Percentiles rank a stretch among this genome's conserved stretches.
Evolutionary conservation across 2,888 invertebrate species (phyloP).

Genomic region (Muscina levida): DNA sequence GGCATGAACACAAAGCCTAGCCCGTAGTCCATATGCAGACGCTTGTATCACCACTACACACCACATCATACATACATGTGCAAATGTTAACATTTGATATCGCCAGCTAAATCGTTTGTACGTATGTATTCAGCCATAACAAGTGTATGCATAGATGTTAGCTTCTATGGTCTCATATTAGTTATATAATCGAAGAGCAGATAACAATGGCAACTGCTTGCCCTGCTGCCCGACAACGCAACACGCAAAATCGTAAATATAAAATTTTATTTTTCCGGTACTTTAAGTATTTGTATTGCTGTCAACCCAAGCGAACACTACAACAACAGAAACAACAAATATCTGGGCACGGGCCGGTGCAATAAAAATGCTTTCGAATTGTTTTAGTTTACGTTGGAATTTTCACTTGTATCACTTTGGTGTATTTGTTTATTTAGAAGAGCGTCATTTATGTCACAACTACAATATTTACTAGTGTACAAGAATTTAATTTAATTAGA

Average conservation of each 20-base stretch:
- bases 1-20: neutral
- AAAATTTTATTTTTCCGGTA: slow-evolving; percentile 18
- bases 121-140: neutral
- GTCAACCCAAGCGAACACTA: neutral
- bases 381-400: neutral
- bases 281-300: slow-evolving; percentile 17
- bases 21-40: neutral
- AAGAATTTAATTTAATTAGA: too few relatives aligned
- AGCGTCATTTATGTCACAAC: too few relatives aligned
- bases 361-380: neutral
- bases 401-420: neutral
- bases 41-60: neutral
- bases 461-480: too few relatives aligned
- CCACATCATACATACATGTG: neutral
- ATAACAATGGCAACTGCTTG: neutral
- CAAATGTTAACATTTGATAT: slow-evolving; percentile 24
- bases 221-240: neutral
- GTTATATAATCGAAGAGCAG: slow-evolving; percentile 20
- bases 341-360: neutral
- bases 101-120: neutral
- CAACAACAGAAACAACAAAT: neutral
- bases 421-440: too few relatives aligned
- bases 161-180: neutral
- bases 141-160: neutral
- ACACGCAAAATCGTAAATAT: slow-evolving; percentile 20